Evolutionary conservation across 37 sponge, comb jelly and placozoan species (phyloP).

Genomic region (Eunapius fragilis): DNA sequence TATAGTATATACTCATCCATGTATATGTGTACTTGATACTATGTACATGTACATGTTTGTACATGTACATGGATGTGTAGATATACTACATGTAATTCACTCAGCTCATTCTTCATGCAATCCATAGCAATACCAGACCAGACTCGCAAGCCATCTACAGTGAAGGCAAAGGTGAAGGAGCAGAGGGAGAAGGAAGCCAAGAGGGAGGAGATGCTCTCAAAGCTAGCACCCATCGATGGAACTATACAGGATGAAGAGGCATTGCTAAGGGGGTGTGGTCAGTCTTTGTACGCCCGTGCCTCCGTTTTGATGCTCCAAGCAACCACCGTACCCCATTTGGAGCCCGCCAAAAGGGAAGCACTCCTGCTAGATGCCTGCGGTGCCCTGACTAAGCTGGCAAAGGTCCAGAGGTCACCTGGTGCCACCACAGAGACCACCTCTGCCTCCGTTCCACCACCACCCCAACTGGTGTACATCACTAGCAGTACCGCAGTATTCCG

Average conservation of each 20-base stretch:
- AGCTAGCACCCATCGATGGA: constrained; percentile 21
- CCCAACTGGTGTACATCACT: constrained; percentile 48
- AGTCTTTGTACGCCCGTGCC: constrained; percentile 13
- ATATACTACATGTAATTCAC: too few species aligned
- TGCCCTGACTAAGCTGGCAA: background rate
- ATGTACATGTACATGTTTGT: background rate
- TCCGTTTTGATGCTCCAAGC: constrained; percentile 49
- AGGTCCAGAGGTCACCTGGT: background rate
- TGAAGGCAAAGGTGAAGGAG: constrained; percentile 61
- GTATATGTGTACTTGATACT: background rate
- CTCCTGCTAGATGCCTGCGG: constrained; percentile 24
- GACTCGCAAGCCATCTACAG: constrained; percentile 43
- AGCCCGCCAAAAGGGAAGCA: background rate
- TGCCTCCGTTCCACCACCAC: constrained; percentile 49
- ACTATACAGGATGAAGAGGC: constrained; percentile 6
- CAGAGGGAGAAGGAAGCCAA: constrained; percentile 19
- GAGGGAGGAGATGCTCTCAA: constrained; percentile 36
- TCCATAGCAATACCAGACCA: constrained; percentile 5
- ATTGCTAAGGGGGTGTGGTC: constrained; percentile 24
- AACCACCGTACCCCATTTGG: background rate
- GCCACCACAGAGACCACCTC: background rate
- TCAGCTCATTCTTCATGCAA: too few species aligned
- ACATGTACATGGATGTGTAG: too few species aligned
- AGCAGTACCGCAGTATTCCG: constrained; percentile 68
- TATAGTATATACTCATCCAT: too few species aligned